These are phyloP conservation scores for Caenorhabditis latens DNA, from an alignment of 1,140 invertebrate genomes.

Conservation along the genomic window DNA sequence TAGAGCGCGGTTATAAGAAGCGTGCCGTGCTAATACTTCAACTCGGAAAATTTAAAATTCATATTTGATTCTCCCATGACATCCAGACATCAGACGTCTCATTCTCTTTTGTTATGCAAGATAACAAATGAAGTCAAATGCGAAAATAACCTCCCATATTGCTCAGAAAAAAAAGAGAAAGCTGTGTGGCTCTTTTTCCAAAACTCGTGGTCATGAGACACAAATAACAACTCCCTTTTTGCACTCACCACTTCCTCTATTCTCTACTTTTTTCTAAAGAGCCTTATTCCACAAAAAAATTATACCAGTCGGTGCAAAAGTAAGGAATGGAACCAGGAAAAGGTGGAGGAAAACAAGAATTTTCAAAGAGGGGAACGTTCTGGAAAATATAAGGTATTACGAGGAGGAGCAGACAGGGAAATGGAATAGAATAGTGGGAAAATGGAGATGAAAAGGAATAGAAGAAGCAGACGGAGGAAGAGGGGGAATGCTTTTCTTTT, in stretches of 20 bases:
- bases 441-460: not conserved
- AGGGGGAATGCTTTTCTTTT: not conserved
- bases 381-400: not conserved
- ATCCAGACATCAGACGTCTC: not conserved
- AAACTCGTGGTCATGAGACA: not conserved
- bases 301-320: too few relatives aligned
- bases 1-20: too few relatives aligned
- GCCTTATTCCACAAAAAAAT: not conserved
- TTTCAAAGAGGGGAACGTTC: not conserved
- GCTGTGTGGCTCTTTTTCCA: not conserved
- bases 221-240: not conserved
- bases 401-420: constrained; percentile 21
- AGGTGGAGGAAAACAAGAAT: constrained; percentile 9
- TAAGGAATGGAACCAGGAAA: too few relatives aligned
- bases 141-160: too few relatives aligned
- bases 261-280: not conserved
- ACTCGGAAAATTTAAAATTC: too few relatives aligned
- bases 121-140: not conserved
- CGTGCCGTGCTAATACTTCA: too few relatives aligned
- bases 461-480: not conserved
- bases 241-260: not conserved
- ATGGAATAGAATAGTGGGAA: not conserved
- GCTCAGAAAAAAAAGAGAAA: too few relatives aligned
- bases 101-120: not conserved
- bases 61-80: too few relatives aligned